Conservation (phyloP, 2,888 invertebrate species). For the Rotaria sp. region DNA sequence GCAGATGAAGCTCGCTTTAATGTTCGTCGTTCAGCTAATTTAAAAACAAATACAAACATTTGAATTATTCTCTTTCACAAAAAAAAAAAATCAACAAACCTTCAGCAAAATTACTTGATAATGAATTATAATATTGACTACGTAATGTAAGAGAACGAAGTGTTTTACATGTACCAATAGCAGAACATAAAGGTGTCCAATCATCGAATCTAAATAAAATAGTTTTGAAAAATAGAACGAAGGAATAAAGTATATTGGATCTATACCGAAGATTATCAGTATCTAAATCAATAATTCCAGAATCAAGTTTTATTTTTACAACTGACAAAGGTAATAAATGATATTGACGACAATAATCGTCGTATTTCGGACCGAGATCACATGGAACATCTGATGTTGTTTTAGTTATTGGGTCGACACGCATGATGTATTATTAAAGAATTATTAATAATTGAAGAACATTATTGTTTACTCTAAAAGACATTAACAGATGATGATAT, state of each 20-base stretch:
- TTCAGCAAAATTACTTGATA: background rate
- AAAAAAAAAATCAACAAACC: background rate
- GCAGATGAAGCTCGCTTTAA: conserved; percentile 8
- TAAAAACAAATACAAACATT: background rate
- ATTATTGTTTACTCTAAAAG: background rate
- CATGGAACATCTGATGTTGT: background rate
- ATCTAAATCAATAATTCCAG: conserved; percentile 23
- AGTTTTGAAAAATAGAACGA: too few relatives aligned
- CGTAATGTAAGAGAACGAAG: conserved; percentile 21
- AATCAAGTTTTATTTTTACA: conserved; percentile 14
- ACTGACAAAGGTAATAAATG: conserved; percentile 13
- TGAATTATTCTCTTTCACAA: background rate
- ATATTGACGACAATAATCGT: conserved; percentile 26
- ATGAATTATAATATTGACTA: conserved; percentile 8
- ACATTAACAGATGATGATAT: background rate
- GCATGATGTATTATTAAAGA: background rate
- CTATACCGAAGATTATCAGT: background rate
- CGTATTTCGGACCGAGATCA: background rate
- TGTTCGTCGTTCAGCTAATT: conserved; percentile 11
- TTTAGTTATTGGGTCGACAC: background rate
- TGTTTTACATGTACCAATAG: conserved; percentile 28
- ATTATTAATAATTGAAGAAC: background rate
- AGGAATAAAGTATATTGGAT: background rate
- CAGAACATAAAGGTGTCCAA: conserved; percentile 24
- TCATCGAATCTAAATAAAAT: background rate